Conservation (phyloP, 2,888 invertebrate genomes). For the Drosophila kanekoi region DNA sequence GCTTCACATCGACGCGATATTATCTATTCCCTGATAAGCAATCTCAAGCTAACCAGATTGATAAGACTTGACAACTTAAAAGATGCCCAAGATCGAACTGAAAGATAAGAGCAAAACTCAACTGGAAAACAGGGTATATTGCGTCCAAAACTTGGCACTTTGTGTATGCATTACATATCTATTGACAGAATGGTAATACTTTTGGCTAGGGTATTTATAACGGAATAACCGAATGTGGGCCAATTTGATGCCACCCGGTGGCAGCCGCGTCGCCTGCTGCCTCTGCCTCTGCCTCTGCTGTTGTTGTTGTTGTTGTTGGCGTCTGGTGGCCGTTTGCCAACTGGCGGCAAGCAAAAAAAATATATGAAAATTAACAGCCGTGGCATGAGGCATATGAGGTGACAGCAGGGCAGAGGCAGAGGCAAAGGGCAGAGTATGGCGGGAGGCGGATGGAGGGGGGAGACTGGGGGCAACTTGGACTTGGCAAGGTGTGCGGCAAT, state of each 20-base stretch:
- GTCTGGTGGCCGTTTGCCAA: constrained; percentile 68
- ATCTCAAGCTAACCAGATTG: too few species aligned
- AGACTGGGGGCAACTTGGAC: too few species aligned
- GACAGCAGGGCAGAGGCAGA: constrained; percentile 15
- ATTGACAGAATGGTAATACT: neutral
- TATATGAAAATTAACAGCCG: constrained; percentile 45
- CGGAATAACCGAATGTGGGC: constrained; percentile 51
- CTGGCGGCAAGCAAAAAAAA: constrained; percentile 42
- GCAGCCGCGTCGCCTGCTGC: constrained; percentile 20
- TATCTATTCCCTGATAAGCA: too few species aligned
- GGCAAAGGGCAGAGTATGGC: neutral
- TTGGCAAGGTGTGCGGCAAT: constrained; percentile 48
- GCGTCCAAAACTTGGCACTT: too few species aligned
- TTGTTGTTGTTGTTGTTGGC: constrained; percentile 21
- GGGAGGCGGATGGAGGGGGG: too few species aligned
- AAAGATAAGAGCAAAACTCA: too few species aligned
- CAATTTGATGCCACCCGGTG: constrained; percentile 64
- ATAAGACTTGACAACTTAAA: too few species aligned
- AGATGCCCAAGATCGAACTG: too few species aligned
- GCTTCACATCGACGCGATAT: too few species aligned
- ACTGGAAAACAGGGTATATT: too few species aligned
- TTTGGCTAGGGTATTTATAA: neutral
- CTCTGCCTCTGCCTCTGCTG: too few species aligned
- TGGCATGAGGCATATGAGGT: constrained; percentile 19
- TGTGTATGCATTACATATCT: neutral